Evolutionary conservation across 64 coral and sea anemone genomes (phyloP), one percentile per base, ranked within the genome.

Genomic region (Stichodactyla mertensii): DNA sequence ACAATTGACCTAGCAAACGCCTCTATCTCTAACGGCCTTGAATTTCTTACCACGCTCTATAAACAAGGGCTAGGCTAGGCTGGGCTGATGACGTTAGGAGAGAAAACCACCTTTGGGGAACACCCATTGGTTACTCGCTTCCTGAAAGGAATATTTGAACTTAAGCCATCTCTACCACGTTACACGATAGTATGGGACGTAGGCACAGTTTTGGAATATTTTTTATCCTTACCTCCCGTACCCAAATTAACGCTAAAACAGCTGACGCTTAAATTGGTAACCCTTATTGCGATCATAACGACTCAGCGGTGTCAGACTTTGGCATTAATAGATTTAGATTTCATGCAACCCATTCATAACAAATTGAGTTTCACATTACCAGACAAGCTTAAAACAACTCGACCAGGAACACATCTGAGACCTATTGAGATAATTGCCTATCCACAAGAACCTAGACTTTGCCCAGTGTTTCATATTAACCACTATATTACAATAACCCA

Each of bases 401-500:
- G 84, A 62, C 84, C 19, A 16, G 59, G 84, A 7, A 86, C 57
- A 79, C 86, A 87, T 59, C 51, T 57, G 14, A 22, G 51, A 55
- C 86, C 86, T 15, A 87, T 87, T 57, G 52, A 87, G 54, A 20
- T 87, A 14, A 20, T 78, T 28, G 70, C 86, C 53, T 87, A 78
- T 55, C 6, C 20, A 27, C 67, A 55, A 54, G 86, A 87, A 27
- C 51, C 51, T 55, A 87, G 66, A 11, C 54, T 87, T 54, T 87
- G 86, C 52, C 66, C 69, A 24, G 86, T 87, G 16, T 6, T 54
- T 12, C 86, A 57, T 23, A 77, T 87, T 10, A 77, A 87, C 10
- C 24, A 55, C 22, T 87, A 78, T 51, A 71, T 71, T 71, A 71
- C 67, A 19, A n/a, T 71, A 71, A 71, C 67, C 24, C 8, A 71